phyloP scores from a whole-genome alignment of 1,140 invertebrate genomes.

The Rhizoglyphus robini region DNA sequence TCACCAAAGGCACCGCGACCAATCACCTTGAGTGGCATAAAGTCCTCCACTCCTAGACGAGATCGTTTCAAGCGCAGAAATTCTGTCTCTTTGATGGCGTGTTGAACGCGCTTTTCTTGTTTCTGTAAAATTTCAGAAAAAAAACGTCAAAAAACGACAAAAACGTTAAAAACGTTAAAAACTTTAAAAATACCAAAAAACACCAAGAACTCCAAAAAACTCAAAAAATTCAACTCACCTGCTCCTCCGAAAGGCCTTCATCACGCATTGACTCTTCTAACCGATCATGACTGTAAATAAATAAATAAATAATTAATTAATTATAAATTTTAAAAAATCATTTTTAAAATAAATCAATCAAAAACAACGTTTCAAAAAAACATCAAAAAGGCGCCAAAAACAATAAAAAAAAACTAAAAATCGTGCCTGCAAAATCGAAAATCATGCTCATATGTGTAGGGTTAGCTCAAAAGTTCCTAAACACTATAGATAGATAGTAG shows the following conservation, averaged over 20 bases:
- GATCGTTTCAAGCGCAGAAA: constrained; percentile 90
- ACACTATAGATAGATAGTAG: too few species aligned
- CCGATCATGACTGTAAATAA: constrained; percentile 56
- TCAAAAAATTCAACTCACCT: constrained; percentile 29
- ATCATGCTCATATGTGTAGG: too few species aligned
- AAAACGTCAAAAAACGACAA: constrained; percentile 22
- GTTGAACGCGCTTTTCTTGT: constrained; percentile 56
- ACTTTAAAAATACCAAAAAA: not conserved
- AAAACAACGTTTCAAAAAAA: too few species aligned
- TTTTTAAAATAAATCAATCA: too few species aligned
- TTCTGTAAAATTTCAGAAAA: too few species aligned
- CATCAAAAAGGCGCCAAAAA: too few species aligned
- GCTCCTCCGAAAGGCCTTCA: constrained; percentile 50
- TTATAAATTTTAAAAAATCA: constrained; percentile 7
- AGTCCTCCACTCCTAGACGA: constrained; percentile 91
- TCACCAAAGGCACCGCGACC: constrained; percentile 93
- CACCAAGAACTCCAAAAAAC: constrained; percentile 1
- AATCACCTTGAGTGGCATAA: constrained; percentile 90
- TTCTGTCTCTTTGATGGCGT: constrained; percentile 96
- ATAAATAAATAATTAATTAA: constrained; percentile 8
- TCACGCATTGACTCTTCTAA: constrained; percentile 87
- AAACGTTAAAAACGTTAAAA: constrained; percentile 13
- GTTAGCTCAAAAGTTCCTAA: too few species aligned
- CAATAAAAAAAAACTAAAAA: too few species aligned
- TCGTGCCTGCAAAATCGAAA: too few species aligned